Conservation (phyloP, 2,113 vertebrate species). For the Nettapus auritus region DNA sequence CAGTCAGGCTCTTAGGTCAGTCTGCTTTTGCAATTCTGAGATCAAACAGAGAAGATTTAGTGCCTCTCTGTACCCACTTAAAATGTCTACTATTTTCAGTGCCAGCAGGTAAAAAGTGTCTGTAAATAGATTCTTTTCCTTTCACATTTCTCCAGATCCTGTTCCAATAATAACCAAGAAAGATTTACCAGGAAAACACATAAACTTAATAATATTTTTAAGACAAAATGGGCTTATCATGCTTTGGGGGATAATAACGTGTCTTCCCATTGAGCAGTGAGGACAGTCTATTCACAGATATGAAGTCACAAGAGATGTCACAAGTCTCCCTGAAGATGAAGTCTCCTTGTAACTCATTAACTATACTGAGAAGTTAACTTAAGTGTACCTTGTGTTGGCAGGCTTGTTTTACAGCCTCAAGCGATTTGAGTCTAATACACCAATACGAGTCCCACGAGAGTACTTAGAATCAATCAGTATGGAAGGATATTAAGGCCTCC, state of each 20-base stretch:
- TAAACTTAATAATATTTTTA: neutral
- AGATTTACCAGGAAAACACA: slow-evolving; percentile 13
- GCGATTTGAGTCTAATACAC: neutral
- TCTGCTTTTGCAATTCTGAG: neutral
- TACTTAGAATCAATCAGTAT: neutral
- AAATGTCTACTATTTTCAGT: neutral
- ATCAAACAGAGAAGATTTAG: neutral
- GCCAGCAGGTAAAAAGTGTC: neutral
- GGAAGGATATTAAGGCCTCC: neutral
- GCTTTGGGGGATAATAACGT: neutral
- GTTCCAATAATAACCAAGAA: slow-evolving; percentile 25
- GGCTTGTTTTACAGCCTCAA: neutral
- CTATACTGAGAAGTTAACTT: neutral
- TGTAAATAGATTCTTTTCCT: neutral
- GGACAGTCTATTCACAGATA: neutral
- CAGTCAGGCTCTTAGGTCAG: neutral
- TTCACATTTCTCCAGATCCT: neutral
- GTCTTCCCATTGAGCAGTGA: neutral
- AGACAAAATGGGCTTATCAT: neutral
- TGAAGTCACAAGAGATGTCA: neutral
- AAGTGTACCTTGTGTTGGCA: neutral
- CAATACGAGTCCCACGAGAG: neutral
- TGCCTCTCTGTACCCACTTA: neutral
- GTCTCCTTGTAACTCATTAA: neutral
- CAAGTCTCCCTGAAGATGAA: neutral